Evolutionary conservation across 2,797 vertebrate species (phyloP).

Genomic region (Leptatherina wallacei): DNA sequence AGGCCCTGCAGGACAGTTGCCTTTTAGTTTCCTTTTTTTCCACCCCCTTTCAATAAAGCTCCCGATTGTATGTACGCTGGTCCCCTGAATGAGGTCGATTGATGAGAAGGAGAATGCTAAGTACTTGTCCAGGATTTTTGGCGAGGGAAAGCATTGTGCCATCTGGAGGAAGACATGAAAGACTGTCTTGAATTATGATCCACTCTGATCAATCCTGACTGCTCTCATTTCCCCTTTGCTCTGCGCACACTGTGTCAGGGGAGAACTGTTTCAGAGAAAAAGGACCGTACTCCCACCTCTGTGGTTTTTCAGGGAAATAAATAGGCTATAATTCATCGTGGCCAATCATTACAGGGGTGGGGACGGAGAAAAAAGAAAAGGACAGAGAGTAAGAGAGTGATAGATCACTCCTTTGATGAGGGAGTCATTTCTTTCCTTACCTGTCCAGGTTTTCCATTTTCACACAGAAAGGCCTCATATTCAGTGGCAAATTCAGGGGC

Average conservation of each 20-base stretch:
- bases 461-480: constrained; percentile 95
- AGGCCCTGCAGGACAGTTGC: constrained; percentile 57
- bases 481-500: constrained; percentile 95
- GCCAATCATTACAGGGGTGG: constrained; percentile 76
- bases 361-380: constrained; percentile 37
- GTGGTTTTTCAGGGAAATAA: constrained; percentile 75
- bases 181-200: constrained; percentile 81
- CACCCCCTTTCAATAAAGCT: constrained; percentile 57
- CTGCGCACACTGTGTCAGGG: constrained; percentile 53
- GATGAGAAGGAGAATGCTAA: constrained; percentile 80
- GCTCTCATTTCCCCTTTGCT: constrained; percentile 71
- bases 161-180: constrained; percentile 82
- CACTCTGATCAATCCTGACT: constrained; percentile 79
- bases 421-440: constrained; percentile 81
- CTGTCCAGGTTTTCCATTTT: constrained; percentile 97
- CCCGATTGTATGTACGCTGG: constrained; percentile 58
- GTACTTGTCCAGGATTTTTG: constrained; percentile 75
- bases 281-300: constrained; percentile 62
- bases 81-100: constrained; percentile 76
- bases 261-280: constrained; percentile 58
- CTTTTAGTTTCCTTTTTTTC: constrained; percentile 38
- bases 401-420: constrained; percentile 66
- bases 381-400: constrained; percentile 48
- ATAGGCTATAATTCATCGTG: constrained; percentile 80
- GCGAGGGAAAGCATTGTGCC: constrained; percentile 73